These are phyloP conservation scores for Microcaecilia unicolor DNA, from an alignment of 2,797 vertebrate genomes.

Conservation along the genomic window DNA sequence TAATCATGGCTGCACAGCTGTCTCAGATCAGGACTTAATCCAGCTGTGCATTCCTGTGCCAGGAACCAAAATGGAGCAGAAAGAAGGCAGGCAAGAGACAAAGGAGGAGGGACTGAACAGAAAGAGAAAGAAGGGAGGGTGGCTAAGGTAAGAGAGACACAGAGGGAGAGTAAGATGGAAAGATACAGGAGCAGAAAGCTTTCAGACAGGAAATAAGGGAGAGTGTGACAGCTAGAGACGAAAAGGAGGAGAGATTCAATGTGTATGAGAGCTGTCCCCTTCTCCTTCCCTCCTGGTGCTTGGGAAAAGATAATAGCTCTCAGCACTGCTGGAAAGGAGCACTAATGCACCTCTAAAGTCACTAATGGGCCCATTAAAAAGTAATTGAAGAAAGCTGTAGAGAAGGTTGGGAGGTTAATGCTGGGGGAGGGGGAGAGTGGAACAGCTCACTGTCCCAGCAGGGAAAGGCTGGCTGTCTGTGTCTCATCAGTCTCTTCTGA, in stretches of 20 bases:
- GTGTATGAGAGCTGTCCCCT: too few relatives aligned
- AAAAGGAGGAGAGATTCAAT: not conserved
- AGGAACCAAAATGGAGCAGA: slow-evolving; percentile 7
- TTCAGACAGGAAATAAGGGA: not conserved
- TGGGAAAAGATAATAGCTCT: too few relatives aligned
- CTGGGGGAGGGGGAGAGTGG: slow-evolving; percentile 28
- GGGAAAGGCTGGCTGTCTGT: not conserved
- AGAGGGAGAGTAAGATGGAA: not conserved
- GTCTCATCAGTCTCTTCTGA: too few relatives aligned
- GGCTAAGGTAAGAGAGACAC: not conserved
- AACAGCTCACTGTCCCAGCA: too few relatives aligned
- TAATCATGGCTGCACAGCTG: too few relatives aligned
- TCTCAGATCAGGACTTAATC: too few relatives aligned
- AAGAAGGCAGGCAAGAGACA: too few relatives aligned
- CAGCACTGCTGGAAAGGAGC: too few relatives aligned
- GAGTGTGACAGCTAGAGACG: slow-evolving; percentile 7
- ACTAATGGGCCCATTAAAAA: slow-evolving; percentile 46
- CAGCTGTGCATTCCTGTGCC: too few relatives aligned
- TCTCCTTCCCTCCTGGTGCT: too few relatives aligned
- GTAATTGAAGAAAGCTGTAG: slow-evolving; percentile 15
- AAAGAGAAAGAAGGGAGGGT: not conserved
- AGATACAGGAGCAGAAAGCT: not conserved
- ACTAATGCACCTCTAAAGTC: slow-evolving; percentile 51
- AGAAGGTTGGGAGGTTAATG: slow-evolving; percentile 23
- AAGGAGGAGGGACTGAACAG: not conserved